Percentiles rank a stretch among this genome's conserved stretches.
phyloP scores from a whole-genome alignment of 2,888 invertebrate species.

The Heliconius ismenius region DNA sequence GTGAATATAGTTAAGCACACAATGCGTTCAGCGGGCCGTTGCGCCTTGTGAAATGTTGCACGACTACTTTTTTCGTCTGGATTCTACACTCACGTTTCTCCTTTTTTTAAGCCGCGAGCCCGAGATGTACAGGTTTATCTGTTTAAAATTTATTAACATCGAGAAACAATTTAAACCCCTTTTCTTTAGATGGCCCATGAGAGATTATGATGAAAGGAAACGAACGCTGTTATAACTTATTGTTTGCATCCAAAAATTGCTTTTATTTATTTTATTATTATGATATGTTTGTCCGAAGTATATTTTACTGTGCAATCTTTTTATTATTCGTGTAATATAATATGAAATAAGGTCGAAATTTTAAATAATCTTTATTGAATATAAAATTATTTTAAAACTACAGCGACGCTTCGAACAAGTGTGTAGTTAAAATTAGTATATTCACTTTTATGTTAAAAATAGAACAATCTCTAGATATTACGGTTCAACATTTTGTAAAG shows the following conservation, averaged over 20 bases:
- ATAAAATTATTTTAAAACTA: background rate
- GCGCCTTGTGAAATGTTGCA: slow-evolving; percentile 81
- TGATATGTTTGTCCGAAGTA: background rate
- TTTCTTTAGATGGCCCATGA: slow-evolving; percentile 73
- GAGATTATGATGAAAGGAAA: slow-evolving; percentile 75
- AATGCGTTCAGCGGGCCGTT: slow-evolving; percentile 80
- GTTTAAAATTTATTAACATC: slow-evolving; percentile 82
- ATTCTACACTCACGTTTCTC: slow-evolving; percentile 78
- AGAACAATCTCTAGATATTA: too few relatives aligned
- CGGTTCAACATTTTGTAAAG: background rate
- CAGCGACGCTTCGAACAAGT: background rate
- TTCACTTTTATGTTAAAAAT: background rate
- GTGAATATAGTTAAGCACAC: slow-evolving; percentile 79
- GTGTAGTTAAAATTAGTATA: background rate
- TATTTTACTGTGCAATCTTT: background rate
- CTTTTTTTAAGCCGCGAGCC: slow-evolving; percentile 79
- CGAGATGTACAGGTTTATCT: slow-evolving; percentile 82
- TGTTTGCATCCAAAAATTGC: slow-evolving; percentile 52
- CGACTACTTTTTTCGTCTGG: slow-evolving; percentile 83
- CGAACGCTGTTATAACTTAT: slow-evolving; percentile 67
- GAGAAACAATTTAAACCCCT: slow-evolving; percentile 81
- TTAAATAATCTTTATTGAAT: background rate
- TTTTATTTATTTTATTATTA: slow-evolving; percentile 42
- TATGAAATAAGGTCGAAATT: background rate
- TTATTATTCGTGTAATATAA: background rate